phyloP scores from a whole-genome alignment of 37 sponge, comb jelly and placozoan species.

The Beroe forskalii region DNA sequence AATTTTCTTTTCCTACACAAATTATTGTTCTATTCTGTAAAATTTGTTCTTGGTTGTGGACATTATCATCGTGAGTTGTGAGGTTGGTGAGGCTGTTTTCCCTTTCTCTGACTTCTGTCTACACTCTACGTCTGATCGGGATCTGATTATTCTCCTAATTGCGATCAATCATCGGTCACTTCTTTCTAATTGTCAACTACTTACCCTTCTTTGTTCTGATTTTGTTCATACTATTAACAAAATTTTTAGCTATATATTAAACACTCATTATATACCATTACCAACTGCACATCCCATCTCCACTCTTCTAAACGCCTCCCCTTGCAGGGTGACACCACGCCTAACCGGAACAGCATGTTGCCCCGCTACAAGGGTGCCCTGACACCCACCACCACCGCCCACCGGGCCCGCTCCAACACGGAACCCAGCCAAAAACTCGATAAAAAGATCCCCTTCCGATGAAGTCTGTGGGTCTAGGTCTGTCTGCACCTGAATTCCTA shows the following conservation, averaged over 20 bases:
- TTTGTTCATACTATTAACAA: no score
- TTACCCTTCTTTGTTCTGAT: not conserved
- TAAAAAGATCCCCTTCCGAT: slow-evolving; percentile 30
- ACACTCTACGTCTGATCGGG: no score
- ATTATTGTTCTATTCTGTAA: no score
- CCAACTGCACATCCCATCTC: not conserved
- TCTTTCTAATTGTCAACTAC: no score
- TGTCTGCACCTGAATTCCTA: no score
- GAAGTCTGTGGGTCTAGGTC: not conserved
- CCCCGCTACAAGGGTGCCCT: slow-evolving; percentile 16
- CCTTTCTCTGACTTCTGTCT: no score
- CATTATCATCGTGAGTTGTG: no score
- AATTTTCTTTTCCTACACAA: no score
- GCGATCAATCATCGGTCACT: no score
- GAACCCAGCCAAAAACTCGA: slow-evolving; percentile 38
- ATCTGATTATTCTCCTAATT: no score
- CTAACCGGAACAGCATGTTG: slow-evolving; percentile 44
- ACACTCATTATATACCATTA: not conserved
- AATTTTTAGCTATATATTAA: not conserved
- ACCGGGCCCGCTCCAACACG: slow-evolving; percentile 61
- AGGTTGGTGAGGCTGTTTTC: no score
- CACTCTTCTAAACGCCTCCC: not conserved
- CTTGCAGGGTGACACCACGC: not conserved
- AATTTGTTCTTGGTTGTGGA: no score
- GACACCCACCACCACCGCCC: slow-evolving; percentile 21